Evolutionary conservation across 2,113 vertebrate genomes (phyloP), one percentile per base, ranked within the genome.

Genomic region (Saimiri boliviensis): DNA sequence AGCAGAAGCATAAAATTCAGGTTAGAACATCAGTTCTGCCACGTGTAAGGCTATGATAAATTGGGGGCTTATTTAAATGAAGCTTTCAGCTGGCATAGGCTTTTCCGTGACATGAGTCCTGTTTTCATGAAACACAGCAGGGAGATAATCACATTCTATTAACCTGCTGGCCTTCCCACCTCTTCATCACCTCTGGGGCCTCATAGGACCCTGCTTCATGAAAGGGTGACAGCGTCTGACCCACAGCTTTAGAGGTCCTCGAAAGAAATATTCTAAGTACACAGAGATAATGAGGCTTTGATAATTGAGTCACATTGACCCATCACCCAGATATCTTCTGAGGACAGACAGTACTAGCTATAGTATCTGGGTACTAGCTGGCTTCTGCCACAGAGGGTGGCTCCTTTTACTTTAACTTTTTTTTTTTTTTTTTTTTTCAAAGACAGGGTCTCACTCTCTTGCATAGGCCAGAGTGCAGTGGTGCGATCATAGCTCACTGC

Each of bases 11-110:
- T 25, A 80, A 95, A 90, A 42, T 88, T 8, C 52, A 87, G 60
- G 37, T 87, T 91, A 82, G 2, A 70, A 70, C 73, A 97, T 13
- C n/a, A 88, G 42, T 81, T 91, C 92, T 12, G 16, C 49, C 77
- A 91, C 73, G 27, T 81, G 63, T 87, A 97, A 91, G n/a, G 45
- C 11, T 49, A 89, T 40, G 93, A 21, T 81, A 95, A 94, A 91
- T 85, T 81, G 35, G 42, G 91, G 73, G 25, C 82, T 95, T 63
- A 87, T 85, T 90, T 47, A 96, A 81, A 84, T 73, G 81, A 92
- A 81, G 23, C 32, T 71, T 93, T 91, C 76, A 82, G 27, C 25
- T 63, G 35, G 42, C 19, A 88, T 54, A 89, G 32, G 11, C 56
- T 85, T 95, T 66, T 91, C 83, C 56, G 35, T 27, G 25, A 20